Base-by-base conservation (phyloP, 2,797 vertebrate genomes). In the Acestrorhynchus altus region DNA sequence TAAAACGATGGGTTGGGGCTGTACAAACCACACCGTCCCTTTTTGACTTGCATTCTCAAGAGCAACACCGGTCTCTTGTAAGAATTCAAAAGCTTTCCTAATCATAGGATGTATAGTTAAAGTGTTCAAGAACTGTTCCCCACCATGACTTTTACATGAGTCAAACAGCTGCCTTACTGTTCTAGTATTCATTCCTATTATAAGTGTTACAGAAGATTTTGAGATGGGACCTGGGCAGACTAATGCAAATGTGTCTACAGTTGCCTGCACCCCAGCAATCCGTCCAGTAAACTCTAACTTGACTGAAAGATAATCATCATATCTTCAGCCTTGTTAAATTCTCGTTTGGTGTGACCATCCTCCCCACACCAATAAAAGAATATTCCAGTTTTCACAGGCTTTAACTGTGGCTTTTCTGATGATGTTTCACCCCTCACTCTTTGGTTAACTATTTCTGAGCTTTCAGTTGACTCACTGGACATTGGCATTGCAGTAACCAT, bases 231-330 rank as follows among this genome's bases (percentile, higher is more conserved):
- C 26, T 28, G 24, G 57, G 24, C 26, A 35, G 6, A 60, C 24
- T 60, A 60, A 15, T 26, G 57, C 57, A 12, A 60, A 61, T 7
- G 59, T 61, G 59, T 61, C 59, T 9, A 60, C 8, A 0, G 57
- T 60, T 44, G 8, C 42, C 24, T 60, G 57, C 16, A 26, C 57
- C 15, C 11, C 15, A 28, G 11, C 11, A 31, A 31, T 60, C 3
- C 24, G 24, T 12, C 10, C 57, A 3, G 57, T 44, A 44, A 44
- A 44, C 42, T 12, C 68, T 42, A 28, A 57, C 12, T 11, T 44
- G 8, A 44, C 42, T 44, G 77, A 4, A 51, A 78, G 0, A 73
- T 56, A 66, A 39, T 4, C 64, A 66, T 73, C 20, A 52, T 61
- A 74, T n/a, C n/a, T n/a, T n/a, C n/a, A n/a, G n/a, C n/a, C n/a